These are phyloP conservation scores for Takifugu bimaculatus DNA, from an alignment of 2,113 vertebrate genomes.

Conservation along the genomic window DNA sequence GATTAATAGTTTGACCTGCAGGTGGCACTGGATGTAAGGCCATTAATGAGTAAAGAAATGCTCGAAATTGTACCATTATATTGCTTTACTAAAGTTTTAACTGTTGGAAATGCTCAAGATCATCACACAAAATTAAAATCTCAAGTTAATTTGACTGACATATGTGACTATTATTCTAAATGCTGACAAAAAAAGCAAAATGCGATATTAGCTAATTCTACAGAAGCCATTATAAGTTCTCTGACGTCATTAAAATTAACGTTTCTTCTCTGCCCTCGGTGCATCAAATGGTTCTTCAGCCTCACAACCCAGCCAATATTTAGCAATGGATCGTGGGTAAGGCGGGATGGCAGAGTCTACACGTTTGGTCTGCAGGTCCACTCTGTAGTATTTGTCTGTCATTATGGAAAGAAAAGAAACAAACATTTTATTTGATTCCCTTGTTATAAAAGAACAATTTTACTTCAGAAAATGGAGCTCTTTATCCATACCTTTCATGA, in stretches of 20 bases:
- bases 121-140: neutral
- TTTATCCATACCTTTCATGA: conserved; percentile 79
- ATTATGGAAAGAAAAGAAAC: conserved; percentile 26
- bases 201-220: neutral
- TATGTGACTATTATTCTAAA: no score
- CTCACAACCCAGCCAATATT: conserved; percentile 90
- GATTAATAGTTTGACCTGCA: neutral
- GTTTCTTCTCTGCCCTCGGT: conserved; percentile 60
- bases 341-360: conserved; percentile 80
- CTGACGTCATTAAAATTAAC: conserved; percentile 2
- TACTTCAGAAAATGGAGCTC: neutral
- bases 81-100: no score
- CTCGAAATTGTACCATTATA: neutral
- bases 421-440: neutral
- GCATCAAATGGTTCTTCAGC: conserved; percentile 20
- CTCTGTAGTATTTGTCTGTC: conserved; percentile 91
- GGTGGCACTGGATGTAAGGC: neutral
- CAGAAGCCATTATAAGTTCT: neutral
- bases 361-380: conserved; percentile 79
- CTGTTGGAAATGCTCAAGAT: neutral
- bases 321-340: conserved; percentile 88
- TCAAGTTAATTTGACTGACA: conserved; percentile 19
- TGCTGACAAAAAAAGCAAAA: neutral
- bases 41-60: neutral
- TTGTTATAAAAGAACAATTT: neutral